A percentile compares a stretch with the other conserved stretches of the same genome.
Conservation (phyloP, 2,797 vertebrate genomes). For the Limosa lapponica region DNA sequence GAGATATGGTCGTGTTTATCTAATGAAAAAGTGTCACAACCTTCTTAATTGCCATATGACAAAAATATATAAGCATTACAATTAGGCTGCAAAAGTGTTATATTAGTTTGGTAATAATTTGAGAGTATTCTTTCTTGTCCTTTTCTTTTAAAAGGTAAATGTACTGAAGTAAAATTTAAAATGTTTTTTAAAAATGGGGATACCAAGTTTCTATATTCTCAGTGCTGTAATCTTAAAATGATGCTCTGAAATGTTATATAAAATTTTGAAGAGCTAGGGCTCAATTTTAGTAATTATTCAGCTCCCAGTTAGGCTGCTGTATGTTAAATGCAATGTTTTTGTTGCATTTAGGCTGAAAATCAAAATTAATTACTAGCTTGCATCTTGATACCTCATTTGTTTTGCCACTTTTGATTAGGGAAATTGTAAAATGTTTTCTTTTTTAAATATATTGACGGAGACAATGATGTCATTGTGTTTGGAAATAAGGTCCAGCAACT, state of each 20-base stretch:
- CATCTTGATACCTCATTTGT: not conserved
- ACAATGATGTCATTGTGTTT: not conserved
- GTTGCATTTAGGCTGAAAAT: not conserved
- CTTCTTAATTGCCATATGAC: not conserved
- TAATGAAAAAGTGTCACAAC: not conserved
- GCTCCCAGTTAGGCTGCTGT: not conserved
- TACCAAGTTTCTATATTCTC: accelerated
- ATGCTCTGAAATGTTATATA: not conserved
- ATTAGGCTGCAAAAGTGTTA: not conserved
- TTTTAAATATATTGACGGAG: constrained; percentile 2
- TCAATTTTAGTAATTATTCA: not conserved
- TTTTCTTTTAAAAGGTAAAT: not conserved
- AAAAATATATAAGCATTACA: not conserved
- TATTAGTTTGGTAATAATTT: not conserved
- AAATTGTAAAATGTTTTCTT: not conserved
- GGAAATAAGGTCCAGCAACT: not conserved
- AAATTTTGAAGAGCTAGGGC: not conserved
- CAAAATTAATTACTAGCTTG: not conserved
- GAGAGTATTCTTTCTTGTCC: accelerated
- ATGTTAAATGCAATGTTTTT: not conserved
- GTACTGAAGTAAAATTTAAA: not conserved
- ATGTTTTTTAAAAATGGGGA: accelerated
- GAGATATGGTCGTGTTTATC: not conserved
- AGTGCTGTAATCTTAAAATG: not conserved
- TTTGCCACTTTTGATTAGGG: not conserved